Percentiles rank a stretch among this genome's conserved stretches.
phyloP scores from a whole-genome alignment of 2,888 invertebrate species.

The Synanthedon formicaeformis region DNA sequence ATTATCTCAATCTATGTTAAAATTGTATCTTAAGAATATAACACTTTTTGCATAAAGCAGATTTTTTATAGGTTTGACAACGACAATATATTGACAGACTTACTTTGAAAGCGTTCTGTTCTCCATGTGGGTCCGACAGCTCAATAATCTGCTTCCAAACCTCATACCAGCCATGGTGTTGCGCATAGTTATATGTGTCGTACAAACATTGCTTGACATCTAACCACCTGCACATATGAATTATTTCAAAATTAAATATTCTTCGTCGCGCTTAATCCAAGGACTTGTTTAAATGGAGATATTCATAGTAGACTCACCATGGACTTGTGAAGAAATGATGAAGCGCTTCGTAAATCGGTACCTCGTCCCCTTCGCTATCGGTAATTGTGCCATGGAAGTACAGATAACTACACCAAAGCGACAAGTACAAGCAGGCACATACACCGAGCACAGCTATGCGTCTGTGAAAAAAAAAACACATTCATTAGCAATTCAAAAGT shows the following conservation, averaged over 20 bases:
- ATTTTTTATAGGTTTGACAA: too few species aligned
- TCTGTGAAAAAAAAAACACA: slow-evolving; percentile 28
- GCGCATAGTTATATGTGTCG: slow-evolving; percentile 82
- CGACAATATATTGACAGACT: not conserved
- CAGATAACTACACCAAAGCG: slow-evolving; percentile 82
- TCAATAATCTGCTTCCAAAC: slow-evolving; percentile 90
- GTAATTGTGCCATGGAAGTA: slow-evolving; percentile 90
- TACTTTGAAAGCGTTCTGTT: slow-evolving; percentile 88
- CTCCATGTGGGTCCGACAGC: slow-evolving; percentile 89
- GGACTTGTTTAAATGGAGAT: too few species aligned
- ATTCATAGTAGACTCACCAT: slow-evolving; percentile 53
- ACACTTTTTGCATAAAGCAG: too few species aligned
- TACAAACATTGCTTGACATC: slow-evolving; percentile 80
- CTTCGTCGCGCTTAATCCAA: too few species aligned
- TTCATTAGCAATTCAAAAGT: not conserved
- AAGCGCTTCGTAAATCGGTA: slow-evolving; percentile 88
- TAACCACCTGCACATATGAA: slow-evolving; percentile 71
- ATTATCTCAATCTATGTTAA: too few species aligned
- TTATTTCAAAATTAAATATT: too few species aligned
- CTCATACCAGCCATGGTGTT: slow-evolving; percentile 88
- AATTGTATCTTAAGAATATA: too few species aligned
- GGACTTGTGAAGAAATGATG: slow-evolving; percentile 91
- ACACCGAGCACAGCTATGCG: slow-evolving; percentile 71
- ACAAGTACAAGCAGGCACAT: slow-evolving; percentile 76
- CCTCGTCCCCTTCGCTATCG: slow-evolving; percentile 87